Base-by-base conservation (phyloP, 2,888 invertebrate genomes). In the Caradrina kadenii region DNA sequence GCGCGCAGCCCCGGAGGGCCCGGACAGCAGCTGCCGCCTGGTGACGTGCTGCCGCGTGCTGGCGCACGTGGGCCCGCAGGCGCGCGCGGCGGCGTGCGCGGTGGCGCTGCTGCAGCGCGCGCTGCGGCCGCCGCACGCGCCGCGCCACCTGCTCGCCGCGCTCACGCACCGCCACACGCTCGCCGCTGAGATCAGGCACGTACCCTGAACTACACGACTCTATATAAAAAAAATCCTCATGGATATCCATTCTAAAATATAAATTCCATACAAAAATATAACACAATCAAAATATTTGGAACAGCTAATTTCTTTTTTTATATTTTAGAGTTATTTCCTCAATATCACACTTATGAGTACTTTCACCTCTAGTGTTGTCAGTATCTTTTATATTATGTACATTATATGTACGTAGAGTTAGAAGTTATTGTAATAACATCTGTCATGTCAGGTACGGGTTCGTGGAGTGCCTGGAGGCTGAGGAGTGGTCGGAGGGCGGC, bases 401-500 rank as follows among this genome's bases (percentile, higher is more conserved):
- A n/a, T n/a, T 13, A 39, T 8, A 39, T 13, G 13, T 39, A 39
- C 13, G 39, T 39, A 3, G 13, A 13, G 39, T 39, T 13, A 39
- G 13, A 11, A 39, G 8, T 13, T 2, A 8, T 39, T 11, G 13
- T 39, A 11, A 3, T 26, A 26, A 13, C 13, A 13, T 39, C 13
- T 3, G 39, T 39, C 13, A 39, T 0, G 0, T 13, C 73, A 94
- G 94, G 60, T 92, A 93, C 77, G 92, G 98, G 0, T 99, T 99
- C 94, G 98, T 99, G 11, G 98, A 99, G 85, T 98, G 98, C 88
- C 91, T 99, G 63, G 99, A 99, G 86, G 97, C 97, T 48, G 96
- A 97, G 80, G 93, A 91, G 80, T 93, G 81, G 89, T 55, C 79
- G 0, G 82, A 79, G 26, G 0, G 86, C 92, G 15, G 86, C 93